Conservation (phyloP, 2,888 invertebrate genomes). For the Hymenopus coronatus region DNA sequence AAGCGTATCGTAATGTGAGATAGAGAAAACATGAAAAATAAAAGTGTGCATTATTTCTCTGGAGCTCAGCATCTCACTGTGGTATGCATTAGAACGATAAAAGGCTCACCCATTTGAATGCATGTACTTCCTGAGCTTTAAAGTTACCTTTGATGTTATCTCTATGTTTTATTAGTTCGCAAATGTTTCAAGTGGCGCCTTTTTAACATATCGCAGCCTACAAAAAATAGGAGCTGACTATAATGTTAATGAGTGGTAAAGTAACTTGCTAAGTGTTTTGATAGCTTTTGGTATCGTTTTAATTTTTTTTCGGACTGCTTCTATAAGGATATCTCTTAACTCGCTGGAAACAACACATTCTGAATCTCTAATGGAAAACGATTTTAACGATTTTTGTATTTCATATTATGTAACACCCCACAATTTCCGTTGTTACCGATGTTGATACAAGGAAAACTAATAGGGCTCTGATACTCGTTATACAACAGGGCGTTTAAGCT, state of each 20-base stretch:
- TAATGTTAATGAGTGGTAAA: background rate
- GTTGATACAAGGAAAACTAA: too few species aligned
- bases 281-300: background rate
- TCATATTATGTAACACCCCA: too few species aligned
- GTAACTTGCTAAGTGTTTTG: background rate
- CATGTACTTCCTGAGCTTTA: background rate
- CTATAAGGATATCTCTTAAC: background rate
- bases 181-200: background rate
- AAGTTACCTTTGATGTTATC: background rate
- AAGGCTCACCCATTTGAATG: background rate
- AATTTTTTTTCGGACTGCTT: background rate
- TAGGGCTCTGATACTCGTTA: too few species aligned
- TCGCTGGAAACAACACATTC: too few species aligned
- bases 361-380: too few species aligned
- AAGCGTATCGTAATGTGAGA: too few species aligned
- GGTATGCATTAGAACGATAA: background rate
- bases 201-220: background rate
- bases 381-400: too few species aligned
- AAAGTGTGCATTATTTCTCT: background rate
- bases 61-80: background rate
- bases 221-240: background rate
- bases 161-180: background rate
- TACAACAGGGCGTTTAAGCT: too few species aligned
- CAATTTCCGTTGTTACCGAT: too few species aligned
- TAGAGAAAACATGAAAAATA: background rate